Conservation (phyloP, 2,888 invertebrate genomes). For the Ennomos quercinarius region DNA sequence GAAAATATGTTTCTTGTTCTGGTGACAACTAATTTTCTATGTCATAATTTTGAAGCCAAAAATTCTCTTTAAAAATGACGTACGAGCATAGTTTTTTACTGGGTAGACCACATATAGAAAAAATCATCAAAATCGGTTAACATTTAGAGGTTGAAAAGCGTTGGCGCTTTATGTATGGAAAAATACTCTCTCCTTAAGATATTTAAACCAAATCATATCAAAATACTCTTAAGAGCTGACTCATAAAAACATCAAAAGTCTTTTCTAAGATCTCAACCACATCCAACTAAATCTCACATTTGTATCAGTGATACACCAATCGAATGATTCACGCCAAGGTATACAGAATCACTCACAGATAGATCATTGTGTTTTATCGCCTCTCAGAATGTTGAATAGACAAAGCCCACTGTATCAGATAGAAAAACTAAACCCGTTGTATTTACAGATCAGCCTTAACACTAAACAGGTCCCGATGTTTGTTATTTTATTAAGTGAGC, state of each 20-base stretch:
- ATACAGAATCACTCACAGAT: constrained; percentile 37
- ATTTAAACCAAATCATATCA: too few species aligned
- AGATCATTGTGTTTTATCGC: constrained; percentile 51
- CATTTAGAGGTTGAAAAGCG: too few species aligned
- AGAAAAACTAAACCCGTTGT: constrained; percentile 50
- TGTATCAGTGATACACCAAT: constrained; percentile 13
- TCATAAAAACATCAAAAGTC: constrained; percentile 17
- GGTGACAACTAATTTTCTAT: too few species aligned
- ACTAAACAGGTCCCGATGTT: constrained; percentile 37
- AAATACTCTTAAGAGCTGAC: constrained; percentile 9
- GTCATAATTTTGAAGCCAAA: too few species aligned
- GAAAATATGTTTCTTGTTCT: too few species aligned
- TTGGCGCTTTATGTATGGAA: too few species aligned
- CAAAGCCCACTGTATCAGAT: constrained; percentile 74
- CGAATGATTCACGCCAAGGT: constrained; percentile 34
- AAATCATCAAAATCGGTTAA: too few species aligned
- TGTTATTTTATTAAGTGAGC: constrained; percentile 37
- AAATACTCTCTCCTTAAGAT: background rate
- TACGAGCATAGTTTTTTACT: too few species aligned
- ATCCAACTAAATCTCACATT: constrained; percentile 12
- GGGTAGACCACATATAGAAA: too few species aligned
- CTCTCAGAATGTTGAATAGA: constrained; percentile 66
- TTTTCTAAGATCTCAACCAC: constrained; percentile 18
- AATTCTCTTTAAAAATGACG: too few species aligned
- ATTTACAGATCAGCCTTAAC: constrained; percentile 33